A percentile compares a stretch with the other conserved stretches of the same genome.
phyloP scores from a whole-genome alignment of 2,113 vertebrate species.

The Mesocricetus auratus region DNA sequence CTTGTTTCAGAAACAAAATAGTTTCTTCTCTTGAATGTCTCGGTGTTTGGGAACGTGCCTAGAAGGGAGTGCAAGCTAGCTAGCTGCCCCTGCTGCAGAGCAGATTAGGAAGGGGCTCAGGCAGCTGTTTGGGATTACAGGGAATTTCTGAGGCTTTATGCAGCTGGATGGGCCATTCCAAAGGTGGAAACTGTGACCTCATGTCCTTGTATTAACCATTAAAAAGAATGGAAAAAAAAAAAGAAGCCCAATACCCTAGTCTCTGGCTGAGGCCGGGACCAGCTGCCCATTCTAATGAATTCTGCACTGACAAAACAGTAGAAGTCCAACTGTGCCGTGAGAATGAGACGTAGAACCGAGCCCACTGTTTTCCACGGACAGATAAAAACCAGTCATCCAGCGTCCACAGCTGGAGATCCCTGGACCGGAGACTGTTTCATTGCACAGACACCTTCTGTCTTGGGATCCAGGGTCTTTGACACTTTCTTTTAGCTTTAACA shows the following conservation, averaged over 20 bases:
- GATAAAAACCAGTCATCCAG: neutral
- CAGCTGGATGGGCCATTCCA: neutral
- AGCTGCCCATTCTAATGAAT: neutral
- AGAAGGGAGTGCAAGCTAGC: neutral
- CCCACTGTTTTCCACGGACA: accelerated
- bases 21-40: neutral
- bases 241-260: accelerated
- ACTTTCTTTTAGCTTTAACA: neutral
- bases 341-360: accelerated
- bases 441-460: neutral
- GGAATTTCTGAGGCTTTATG: conserved; percentile 48
- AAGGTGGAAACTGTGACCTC: conserved; percentile 19
- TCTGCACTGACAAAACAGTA: accelerated
- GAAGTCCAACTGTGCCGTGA: neutral
- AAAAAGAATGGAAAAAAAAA: neutral
- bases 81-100: neutral
- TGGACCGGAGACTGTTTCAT: neutral
- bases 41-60: neutral
- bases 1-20: neutral
- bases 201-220: neutral
- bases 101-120: neutral
- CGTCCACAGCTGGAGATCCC: neutral
- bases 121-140: conserved; percentile 68
- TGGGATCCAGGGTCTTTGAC: neutral
- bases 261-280: neutral